A percentile compares a stretch with the other conserved stretches of the same genome.
phyloP scores from a whole-genome alignment of 1,140 invertebrate genomes.

The Anthonomus grandis region DNA sequence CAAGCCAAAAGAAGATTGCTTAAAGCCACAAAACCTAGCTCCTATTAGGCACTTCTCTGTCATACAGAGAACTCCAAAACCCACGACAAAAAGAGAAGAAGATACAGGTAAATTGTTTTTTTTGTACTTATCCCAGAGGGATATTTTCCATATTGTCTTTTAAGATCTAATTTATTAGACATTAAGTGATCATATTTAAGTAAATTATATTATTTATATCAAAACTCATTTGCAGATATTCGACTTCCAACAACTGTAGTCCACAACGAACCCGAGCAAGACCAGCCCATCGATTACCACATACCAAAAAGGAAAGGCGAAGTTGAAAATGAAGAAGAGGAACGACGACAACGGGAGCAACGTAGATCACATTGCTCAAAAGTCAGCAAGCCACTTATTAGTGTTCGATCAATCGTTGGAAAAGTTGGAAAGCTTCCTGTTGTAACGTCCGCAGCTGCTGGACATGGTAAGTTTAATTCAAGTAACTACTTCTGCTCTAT shows the following conservation, averaged over 20 bases:
- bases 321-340: constrained; percentile 61
- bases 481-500: neutral
- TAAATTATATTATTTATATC: no score
- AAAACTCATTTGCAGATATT: constrained; percentile 38
- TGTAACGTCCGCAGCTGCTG: constrained; percentile 67
- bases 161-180: no score
- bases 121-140: no score
- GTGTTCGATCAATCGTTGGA: constrained; percentile 42
- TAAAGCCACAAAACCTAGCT: constrained; percentile 52
- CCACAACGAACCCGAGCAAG: constrained; percentile 62
- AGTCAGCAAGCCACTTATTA: constrained; percentile 52
- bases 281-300: constrained; percentile 84
- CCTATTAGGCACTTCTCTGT: constrained; percentile 65
- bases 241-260: constrained; percentile 51
- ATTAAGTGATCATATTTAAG: no score
- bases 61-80: constrained; percentile 73
- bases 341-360: constrained; percentile 57
- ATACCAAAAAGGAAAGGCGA: constrained; percentile 74
- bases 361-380: constrained; percentile 57
- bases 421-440: constrained; percentile 55
- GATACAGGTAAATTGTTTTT: constrained; percentile 40
- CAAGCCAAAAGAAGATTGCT: constrained; percentile 54
- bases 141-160: no score
- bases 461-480: constrained; percentile 59
- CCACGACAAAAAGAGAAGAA: constrained; percentile 53